Evolutionary conservation across 2,797 vertebrate genomes (phyloP).

Genomic region (Setipinna tenuifilis): DNA sequence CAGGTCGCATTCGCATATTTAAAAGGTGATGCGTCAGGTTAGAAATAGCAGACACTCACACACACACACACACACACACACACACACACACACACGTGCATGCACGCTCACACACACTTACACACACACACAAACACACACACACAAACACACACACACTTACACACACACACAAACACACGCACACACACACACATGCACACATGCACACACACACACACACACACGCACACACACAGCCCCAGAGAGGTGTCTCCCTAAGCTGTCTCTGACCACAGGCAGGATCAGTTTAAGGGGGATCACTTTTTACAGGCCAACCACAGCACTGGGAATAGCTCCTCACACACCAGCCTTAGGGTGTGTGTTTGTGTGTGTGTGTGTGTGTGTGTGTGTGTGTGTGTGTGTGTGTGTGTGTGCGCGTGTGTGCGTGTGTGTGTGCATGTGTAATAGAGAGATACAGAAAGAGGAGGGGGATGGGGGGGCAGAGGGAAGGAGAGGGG

Average conservation of each 20-base stretch:
- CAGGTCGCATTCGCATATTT: too few species aligned
- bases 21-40: too few species aligned
- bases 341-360: background rate
- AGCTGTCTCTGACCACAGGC: background rate
- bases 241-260: background rate
- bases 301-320: background rate
- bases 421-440: too few species aligned
- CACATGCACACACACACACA: background rate
- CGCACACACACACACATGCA: too few species aligned
- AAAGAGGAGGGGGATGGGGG: too few species aligned
- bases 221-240: background rate
- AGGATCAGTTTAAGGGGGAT: conserved; percentile 17
- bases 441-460: background rate
- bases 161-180: too few species aligned
- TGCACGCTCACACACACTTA: background rate
- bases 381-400: background rate
- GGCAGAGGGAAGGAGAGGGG: too few species aligned
- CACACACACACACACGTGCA: too few species aligned
- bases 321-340: conserved; percentile 14
- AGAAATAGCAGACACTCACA: too few species aligned
- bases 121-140: background rate
- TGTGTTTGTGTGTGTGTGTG: conserved; percentile 18
- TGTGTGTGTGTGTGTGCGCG: background rate
- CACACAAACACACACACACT: background rate
- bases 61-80: too few species aligned